Percentiles rank a stretch among this genome's conserved stretches.
phyloP scores from a whole-genome alignment of 2,888 invertebrate species.

The Vesta saturnalis region DNA sequence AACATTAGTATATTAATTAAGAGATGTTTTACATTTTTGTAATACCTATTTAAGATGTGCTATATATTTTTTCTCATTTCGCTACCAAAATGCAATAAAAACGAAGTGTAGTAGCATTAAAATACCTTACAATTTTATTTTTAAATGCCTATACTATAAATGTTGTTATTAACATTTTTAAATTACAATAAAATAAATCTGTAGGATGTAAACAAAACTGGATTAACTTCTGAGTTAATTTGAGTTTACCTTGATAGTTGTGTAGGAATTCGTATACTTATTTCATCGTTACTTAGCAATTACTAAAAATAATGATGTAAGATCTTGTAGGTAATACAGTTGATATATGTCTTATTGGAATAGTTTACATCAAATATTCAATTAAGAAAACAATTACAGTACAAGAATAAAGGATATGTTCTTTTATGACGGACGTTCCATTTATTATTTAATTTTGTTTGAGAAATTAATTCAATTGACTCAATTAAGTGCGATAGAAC shows the following conservation, averaged over 20 bases:
- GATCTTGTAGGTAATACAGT: slow-evolving; percentile 26
- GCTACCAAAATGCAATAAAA: not conserved
- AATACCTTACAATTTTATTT: not conserved
- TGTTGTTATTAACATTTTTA: not conserved
- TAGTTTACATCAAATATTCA: slow-evolving; percentile 30
- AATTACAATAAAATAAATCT: slow-evolving; percentile 9
- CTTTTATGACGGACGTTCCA: slow-evolving; percentile 19
- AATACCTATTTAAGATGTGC: not conserved
- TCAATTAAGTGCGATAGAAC: slow-evolving; percentile 26
- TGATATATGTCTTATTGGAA: slow-evolving; percentile 25
- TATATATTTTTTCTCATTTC: too few relatives aligned
- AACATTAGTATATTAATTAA: not conserved
- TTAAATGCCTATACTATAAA: not conserved
- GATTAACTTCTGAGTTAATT: slow-evolving; percentile 20
- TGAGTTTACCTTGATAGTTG: slow-evolving; percentile 25
- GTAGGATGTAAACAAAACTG: slow-evolving; percentile 13
- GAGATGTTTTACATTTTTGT: not conserved
- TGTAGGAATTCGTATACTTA: slow-evolving; percentile 23
- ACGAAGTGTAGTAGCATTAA: not conserved
- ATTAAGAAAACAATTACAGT: slow-evolving; percentile 36
- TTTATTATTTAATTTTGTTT: slow-evolving; percentile 33
- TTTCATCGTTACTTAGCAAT: slow-evolving; percentile 30
- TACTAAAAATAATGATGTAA: slow-evolving; percentile 31
- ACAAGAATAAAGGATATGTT: slow-evolving; percentile 30
- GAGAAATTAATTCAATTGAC: slow-evolving; percentile 33